Conservation (phyloP, 1,140 invertebrate genomes). For the Drosophila insularis region DNA sequence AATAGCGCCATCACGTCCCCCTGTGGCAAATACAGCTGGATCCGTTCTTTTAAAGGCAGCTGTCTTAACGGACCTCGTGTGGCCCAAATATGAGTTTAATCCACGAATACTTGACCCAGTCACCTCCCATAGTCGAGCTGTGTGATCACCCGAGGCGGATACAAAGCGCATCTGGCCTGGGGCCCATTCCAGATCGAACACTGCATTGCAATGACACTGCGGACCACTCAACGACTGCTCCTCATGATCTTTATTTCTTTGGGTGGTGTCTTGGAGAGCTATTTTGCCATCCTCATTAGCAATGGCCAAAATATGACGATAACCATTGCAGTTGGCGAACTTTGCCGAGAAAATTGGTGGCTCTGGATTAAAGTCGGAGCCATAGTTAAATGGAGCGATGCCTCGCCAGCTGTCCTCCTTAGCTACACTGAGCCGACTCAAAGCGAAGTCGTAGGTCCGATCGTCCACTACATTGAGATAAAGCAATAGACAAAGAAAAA, state of each 20-base stretch:
- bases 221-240: slow-evolving; percentile 83
- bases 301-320: slow-evolving; percentile 88
- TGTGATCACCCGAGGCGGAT: slow-evolving; percentile 93
- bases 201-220: slow-evolving; percentile 92
- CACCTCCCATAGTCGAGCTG: slow-evolving; percentile 89
- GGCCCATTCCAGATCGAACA: slow-evolving; percentile 94
- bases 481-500: slow-evolving; percentile 11
- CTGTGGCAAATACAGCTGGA: slow-evolving; percentile 91
- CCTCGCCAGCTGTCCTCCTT: slow-evolving; percentile 84
- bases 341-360: slow-evolving; percentile 87
- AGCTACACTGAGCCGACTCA: slow-evolving; percentile 70
- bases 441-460: slow-evolving; percentile 70
- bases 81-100: slow-evolving; percentile 86
- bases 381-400: slow-evolving; percentile 81
- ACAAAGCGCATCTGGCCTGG: slow-evolving; percentile 89
- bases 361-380: slow-evolving; percentile 83
- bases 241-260: slow-evolving; percentile 62
- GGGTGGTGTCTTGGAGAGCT: slow-evolving; percentile 80
- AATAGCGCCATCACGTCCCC: slow-evolving; percentile 92
- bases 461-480: slow-evolving; percentile 54
- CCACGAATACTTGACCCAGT: slow-evolving; percentile 84
- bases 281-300: slow-evolving; percentile 92
- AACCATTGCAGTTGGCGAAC: slow-evolving; percentile 85
- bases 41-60: slow-evolving; percentile 87
- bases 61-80: slow-evolving; percentile 91